Base-by-base conservation (phyloP, 1,140 invertebrate species). In the Rhagoletis zephyria region DNA sequence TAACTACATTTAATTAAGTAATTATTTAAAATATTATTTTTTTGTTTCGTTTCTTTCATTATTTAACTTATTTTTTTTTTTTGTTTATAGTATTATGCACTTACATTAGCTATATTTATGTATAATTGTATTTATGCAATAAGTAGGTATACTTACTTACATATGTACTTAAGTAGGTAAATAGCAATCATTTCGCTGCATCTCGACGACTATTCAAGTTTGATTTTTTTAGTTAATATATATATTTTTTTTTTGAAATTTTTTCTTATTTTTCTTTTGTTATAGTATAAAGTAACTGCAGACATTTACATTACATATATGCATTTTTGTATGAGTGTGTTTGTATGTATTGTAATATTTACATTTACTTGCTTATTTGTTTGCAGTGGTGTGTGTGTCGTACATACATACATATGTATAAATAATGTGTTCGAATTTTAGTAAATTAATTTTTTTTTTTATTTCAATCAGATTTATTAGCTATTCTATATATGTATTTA, bases 1-100 rank as follows among this genome's bases (percentile, higher is more conserved):
- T 81, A 81, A 81, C 74, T 56, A 81, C 74, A 81, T 81, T 81
- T 81, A 81, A 81, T 81, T 81, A 81, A 81, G 74, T 81, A 81
- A 81, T 81, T 81, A 56, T 30, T 81, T 81, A 81, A 81, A 81
- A 81, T 81, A 81, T 56, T 81, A 48, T 59, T 7, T 56, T 56
- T n/a, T 81, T 5, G 4, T 19, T 56, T 56, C 30, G 30, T 30
- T 56, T 12, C 19, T 81, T 81, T 51, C 5, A 3, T 56, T 56
- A 5, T 81, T 81, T 19, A 48, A 19, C 30, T 51, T 9, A 56
- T 5, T 56, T 56, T 16, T 19, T 30, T 42, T 56, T 12, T 51
- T 48, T 56, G 7, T 70, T n/a, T 81, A 56, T 63, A 14, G 30
- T 77, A 77, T 9, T 77, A 77, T 51, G 70, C 6, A 77, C 70